A percentile compares a stretch with the other conserved stretches of the same genome.
Conservation (phyloP, 2,797 vertebrate genomes). For the Mallotus villosus region DNA sequence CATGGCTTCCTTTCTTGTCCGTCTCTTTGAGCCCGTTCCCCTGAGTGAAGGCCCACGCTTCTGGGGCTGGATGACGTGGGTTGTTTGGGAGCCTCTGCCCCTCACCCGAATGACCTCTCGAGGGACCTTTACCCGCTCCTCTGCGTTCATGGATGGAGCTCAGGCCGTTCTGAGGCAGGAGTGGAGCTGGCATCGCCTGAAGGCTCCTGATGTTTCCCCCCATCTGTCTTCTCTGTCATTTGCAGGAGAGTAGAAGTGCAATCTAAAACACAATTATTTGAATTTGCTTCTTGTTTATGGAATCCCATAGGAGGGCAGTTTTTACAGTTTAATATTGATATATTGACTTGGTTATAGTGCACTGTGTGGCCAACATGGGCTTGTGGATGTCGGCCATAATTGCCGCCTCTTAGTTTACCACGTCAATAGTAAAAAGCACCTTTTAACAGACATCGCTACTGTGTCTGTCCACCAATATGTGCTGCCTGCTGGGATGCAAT, state of each 20-base stretch:
- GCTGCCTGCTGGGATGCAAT: slow-evolving; percentile 6
- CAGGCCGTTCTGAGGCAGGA: background rate
- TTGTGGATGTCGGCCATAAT: background rate
- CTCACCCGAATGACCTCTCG: no score
- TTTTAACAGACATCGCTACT: background rate
- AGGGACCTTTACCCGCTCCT: background rate
- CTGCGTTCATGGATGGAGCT: background rate
- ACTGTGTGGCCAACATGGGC: background rate
- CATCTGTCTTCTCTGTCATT: background rate
- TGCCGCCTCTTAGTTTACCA: background rate
- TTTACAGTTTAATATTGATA: background rate
- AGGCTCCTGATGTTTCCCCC: background rate
- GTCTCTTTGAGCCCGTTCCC: background rate
- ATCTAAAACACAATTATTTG: background rate
- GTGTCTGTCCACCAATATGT: background rate
- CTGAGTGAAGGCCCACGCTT: background rate
- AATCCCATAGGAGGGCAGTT: background rate
- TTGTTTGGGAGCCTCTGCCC: background rate
- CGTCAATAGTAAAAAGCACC: slow-evolving; percentile 1
- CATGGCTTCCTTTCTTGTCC: slow-evolving; percentile 21
- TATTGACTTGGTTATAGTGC: background rate
- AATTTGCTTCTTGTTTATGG: background rate
- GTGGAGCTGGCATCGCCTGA: background rate
- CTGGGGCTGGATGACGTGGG: background rate
- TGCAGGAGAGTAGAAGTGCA: background rate